Evolutionary conservation across 2,797 vertebrate genomes (phyloP).

Genomic region (Odontamblyopus lacepedii): DNA sequence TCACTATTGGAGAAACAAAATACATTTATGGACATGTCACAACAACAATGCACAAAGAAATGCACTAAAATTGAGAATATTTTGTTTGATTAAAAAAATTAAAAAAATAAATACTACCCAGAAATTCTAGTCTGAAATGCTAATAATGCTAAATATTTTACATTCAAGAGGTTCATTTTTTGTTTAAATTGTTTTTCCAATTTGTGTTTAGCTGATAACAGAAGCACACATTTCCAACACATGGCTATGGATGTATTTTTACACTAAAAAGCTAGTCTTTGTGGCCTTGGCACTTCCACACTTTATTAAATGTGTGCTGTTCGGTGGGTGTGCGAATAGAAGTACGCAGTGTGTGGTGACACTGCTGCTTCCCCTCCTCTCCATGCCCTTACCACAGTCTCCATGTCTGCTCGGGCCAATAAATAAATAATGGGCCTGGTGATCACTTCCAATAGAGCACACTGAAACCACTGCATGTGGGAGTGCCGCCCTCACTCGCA

Average conservation of each 20-base stretch:
- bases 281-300: constrained; percentile 21
- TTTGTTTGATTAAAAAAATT: too few relatives aligned
- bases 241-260: constrained; percentile 11
- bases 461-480: constrained; percentile 70
- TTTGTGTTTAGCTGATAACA: constrained; percentile 26
- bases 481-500: constrained; percentile 63
- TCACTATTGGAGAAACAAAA: constrained; percentile 2
- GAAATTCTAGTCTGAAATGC: too few relatives aligned
- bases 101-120: too few relatives aligned
- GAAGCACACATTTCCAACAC: constrained; percentile 11
- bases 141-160: too few relatives aligned
- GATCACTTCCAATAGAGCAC: constrained; percentile 72
- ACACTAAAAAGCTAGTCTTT: background rate
- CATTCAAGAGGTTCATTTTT: too few relatives aligned
- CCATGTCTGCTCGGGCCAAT: constrained; percentile 76
- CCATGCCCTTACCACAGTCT: constrained; percentile 73
- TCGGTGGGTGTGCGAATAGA: constrained; percentile 38
- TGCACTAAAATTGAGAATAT: too few relatives aligned
- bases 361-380: constrained; percentile 51
- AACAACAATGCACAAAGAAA: background rate
- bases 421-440: constrained; percentile 78
- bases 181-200: too few relatives aligned
- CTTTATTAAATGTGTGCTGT: constrained; percentile 27
- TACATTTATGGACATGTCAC: constrained; percentile 25
- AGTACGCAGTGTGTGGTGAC: constrained; percentile 56